Percentiles rank a stretch among this genome's conserved stretches.
Conservation (phyloP, 92 coral and sea anemone species). For the Zoanthus solanderi region DNA sequence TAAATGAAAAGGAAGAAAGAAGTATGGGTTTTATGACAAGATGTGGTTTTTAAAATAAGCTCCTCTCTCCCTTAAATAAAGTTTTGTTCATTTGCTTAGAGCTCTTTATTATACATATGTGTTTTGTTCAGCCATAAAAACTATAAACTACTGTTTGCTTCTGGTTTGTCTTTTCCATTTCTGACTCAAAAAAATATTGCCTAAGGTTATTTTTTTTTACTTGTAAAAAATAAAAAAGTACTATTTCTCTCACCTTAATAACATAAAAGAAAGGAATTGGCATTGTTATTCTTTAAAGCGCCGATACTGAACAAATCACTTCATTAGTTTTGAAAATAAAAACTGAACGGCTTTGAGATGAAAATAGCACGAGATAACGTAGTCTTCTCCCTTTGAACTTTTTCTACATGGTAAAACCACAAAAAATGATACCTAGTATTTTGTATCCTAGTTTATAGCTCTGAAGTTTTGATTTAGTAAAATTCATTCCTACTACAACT, state of each 20-base stretch:
- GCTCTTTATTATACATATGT: too few species aligned
- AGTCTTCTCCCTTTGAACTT: not conserved
- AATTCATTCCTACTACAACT: not conserved
- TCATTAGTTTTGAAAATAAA: not conserved
- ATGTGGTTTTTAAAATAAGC: too few species aligned
- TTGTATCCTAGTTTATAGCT: not conserved
- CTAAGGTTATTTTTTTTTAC: not conserved
- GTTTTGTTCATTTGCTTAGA: too few species aligned
- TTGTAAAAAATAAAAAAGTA: not conserved
- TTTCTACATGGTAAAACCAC: not conserved
- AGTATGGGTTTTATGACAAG: too few species aligned
- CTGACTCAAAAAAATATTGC: too few species aligned
- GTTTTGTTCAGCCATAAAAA: too few species aligned
- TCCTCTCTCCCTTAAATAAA: too few species aligned
- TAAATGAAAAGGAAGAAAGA: too few species aligned
- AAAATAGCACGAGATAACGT: not conserved
- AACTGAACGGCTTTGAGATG: not conserved
- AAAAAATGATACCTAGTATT: not conserved
- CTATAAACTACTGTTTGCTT: too few species aligned
- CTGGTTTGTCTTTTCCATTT: too few species aligned
- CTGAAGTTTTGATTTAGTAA: not conserved
- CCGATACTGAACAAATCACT: not conserved
- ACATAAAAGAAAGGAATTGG: not conserved
- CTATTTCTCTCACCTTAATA: not conserved
- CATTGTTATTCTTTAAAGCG: not conserved